A percentile compares a stretch with the other conserved stretches of the same genome.
Conservation (phyloP, 2,888 invertebrate species). For the Apodemia zela region DNA sequence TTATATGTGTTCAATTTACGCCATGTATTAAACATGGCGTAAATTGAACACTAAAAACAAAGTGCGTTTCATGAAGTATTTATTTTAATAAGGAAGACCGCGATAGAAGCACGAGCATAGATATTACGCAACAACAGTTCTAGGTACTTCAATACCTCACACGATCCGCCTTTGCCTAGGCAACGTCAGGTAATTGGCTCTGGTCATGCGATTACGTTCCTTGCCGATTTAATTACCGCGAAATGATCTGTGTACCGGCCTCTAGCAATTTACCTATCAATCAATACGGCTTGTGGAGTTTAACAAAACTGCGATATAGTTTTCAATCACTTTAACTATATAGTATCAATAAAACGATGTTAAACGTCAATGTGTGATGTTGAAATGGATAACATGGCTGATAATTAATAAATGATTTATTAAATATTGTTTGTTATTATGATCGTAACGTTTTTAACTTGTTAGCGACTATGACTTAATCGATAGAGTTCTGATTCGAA, state of each 20-base stretch:
- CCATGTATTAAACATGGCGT: no score
- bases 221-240: conserved; percentile 77
- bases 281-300: conserved; percentile 58
- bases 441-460: no score
- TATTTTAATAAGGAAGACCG: conserved; percentile 24
- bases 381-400: not conserved
- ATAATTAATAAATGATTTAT: not conserved
- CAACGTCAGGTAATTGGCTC: conserved; percentile 69
- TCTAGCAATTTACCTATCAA: conserved; percentile 79
- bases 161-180: conserved; percentile 71
- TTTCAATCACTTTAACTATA: conserved; percentile 49
- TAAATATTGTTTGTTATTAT: not conserved
- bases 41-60: not conserved
- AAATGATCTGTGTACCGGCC: conserved; percentile 76
- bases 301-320: conserved; percentile 44
- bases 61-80: conserved; percentile 1
- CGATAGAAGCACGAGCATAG: conserved; percentile 58
- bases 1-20: no score
- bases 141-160: conserved; percentile 52
- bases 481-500: no score
- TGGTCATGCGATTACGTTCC: conserved; percentile 79
- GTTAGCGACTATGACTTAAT: no score
- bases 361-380: not conserved
- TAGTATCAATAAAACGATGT: conserved; percentile 49
- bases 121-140: conserved; percentile 69